These are phyloP conservation scores for Pipistrellus pygmaeus DNA, from an alignment of 2,797 vertebrate genomes.

Conservation along the genomic window DNA sequence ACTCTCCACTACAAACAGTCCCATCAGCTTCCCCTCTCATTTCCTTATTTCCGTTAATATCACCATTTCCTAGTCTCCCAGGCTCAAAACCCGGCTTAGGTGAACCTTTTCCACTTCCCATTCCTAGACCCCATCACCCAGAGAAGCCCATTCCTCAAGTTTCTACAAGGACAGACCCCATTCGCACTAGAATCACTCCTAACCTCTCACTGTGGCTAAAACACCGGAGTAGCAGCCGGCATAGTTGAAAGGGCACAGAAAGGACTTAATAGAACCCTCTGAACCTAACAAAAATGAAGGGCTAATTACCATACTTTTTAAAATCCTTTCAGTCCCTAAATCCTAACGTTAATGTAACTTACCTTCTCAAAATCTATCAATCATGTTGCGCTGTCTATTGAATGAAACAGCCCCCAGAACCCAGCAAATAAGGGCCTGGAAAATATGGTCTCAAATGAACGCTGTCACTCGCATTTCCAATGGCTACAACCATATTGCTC, in stretches of 20 bases:
- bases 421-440: conserved; percentile 21
- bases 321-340: not conserved
- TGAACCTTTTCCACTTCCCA: not conserved
- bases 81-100: not conserved
- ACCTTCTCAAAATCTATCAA: conserved; percentile 30
- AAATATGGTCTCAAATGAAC: not conserved
- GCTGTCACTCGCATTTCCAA: not conserved
- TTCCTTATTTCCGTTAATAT: not conserved
- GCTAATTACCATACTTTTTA: not conserved
- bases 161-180: not conserved
- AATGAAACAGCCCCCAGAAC: not conserved
- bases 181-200: not conserved
- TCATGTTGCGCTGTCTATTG: not conserved
- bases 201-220: not conserved
- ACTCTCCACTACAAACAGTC: not conserved
- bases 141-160: not conserved
- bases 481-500: not conserved
- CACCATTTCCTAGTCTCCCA: not conserved
- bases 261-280: not conserved
- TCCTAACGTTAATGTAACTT: conserved; percentile 5
- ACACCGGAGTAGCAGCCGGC: not conserved
- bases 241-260: not conserved
- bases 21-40: not conserved
- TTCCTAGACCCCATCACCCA: not conserved
- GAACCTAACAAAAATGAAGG: not conserved